Percentiles rank a stretch among this genome's conserved stretches.
phyloP scores from a whole-genome alignment of 1,140 invertebrate species.

The Delia radicum region DNA sequence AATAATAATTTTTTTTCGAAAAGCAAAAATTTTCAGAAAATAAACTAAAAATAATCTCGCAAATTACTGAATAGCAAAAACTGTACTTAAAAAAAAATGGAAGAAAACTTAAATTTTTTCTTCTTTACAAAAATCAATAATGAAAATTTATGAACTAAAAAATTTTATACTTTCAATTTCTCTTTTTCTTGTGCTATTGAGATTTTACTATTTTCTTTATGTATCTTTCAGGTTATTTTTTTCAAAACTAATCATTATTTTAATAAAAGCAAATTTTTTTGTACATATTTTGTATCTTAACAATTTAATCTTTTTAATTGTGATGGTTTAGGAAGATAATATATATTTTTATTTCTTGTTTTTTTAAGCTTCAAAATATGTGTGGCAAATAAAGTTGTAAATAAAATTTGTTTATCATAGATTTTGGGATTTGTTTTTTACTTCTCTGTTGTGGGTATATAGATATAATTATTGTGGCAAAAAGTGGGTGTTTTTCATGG shows the following conservation, averaged over 20 bases:
- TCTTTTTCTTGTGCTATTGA: neutral
- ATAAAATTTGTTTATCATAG: neutral
- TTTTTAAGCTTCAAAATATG: neutral
- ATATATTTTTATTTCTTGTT: neutral
- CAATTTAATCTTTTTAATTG: slow-evolving; percentile 2
- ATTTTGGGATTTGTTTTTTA: neutral
- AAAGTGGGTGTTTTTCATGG: slow-evolving; percentile 1
- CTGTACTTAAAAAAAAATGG: neutral
- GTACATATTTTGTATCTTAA: neutral
- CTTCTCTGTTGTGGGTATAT: neutral
- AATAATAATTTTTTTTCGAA: slow-evolving; percentile 18
- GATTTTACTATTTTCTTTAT: too few relatives aligned
- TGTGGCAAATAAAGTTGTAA: neutral
- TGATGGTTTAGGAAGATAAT: neutral
- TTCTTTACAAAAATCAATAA: neutral
- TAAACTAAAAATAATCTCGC: neutral
- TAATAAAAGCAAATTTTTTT: slow-evolving; percentile 1
- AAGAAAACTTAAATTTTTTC: neutral
- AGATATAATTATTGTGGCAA: too few relatives aligned
- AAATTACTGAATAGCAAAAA: neutral
- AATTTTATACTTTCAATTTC: neutral
- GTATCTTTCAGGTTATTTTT: neutral
- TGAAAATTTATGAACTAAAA: neutral
- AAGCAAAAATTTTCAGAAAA: neutral
- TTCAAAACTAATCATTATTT: neutral